Evolutionary conservation across 64 coral and sea anemone species (phyloP).

Genomic region (Pocillopora damicornis): DNA sequence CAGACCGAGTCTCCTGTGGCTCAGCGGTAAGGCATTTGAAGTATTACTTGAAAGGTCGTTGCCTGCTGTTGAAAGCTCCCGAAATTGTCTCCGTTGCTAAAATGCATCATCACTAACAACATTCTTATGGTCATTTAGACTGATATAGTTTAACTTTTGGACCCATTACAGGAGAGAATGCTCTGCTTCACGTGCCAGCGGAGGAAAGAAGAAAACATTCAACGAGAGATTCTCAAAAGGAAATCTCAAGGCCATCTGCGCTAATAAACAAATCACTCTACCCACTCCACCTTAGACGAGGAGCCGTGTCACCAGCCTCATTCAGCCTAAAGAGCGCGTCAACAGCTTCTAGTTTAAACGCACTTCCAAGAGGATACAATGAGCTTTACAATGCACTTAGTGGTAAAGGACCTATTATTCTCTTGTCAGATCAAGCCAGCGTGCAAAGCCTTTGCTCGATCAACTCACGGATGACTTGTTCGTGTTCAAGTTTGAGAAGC

Average conservation of each 20-base stretch:
- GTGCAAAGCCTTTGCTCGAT: conserved; percentile 76
- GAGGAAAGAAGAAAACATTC: not conserved
- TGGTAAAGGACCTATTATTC: conserved; percentile 71
- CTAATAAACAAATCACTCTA: conserved; percentile 38
- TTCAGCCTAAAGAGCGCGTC: conserved; percentile 86
- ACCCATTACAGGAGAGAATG: not conserved
- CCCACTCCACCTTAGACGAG: conserved; percentile 64
- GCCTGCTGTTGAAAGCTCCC: too few relatives aligned
- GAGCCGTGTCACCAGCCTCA: conserved; percentile 83
- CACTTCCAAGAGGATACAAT: conserved; percentile 43
- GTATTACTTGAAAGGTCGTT: too few relatives aligned
- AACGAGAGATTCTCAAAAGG: not conserved
- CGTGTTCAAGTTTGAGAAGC: conserved; percentile 53
- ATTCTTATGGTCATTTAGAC: not conserved
- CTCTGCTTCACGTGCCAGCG: conserved; percentile 9
- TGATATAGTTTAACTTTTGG: not conserved
- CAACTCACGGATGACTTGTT: conserved; percentile 60
- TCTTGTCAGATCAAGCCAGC: conserved; percentile 67
- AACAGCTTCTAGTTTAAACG: conserved; percentile 68
- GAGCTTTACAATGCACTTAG: conserved; percentile 42
- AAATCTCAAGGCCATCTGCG: conserved; percentile 2
- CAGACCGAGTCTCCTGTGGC: too few relatives aligned
- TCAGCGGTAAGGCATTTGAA: too few relatives aligned
- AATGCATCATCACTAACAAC: too few relatives aligned
- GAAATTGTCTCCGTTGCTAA: too few relatives aligned